These are phyloP conservation scores for Chaetophractus vellerosus DNA, from an alignment of 2,797 vertebrate genomes.

Conservation along the genomic window DNA sequence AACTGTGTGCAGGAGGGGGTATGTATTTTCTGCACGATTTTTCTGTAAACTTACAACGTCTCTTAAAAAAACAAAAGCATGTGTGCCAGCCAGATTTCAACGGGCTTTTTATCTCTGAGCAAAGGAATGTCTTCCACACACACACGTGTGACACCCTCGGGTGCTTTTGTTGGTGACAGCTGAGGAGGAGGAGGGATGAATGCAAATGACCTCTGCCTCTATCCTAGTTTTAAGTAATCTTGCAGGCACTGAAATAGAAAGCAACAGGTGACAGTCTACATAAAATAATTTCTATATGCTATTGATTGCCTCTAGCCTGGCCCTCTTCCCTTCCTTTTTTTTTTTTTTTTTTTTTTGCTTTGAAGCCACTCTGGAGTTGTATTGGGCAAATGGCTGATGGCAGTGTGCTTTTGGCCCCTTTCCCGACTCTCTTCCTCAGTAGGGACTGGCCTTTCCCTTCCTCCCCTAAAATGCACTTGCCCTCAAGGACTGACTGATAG, in stretches of 20 bases:
- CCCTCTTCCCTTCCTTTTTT: too few species aligned
- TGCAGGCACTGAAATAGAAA: background rate
- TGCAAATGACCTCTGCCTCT: background rate
- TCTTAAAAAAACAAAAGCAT: background rate
- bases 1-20: too few species aligned
- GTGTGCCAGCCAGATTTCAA: background rate
- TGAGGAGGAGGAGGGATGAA: background rate
- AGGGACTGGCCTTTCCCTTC: background rate
- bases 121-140: background rate
- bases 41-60: too few species aligned
- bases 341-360: background rate
- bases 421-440: background rate
- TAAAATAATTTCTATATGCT: constrained; percentile 9
- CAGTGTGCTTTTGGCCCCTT: background rate
- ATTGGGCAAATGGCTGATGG: background rate
- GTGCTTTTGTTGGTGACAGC: background rate
- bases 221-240: constrained; percentile 7
- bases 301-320: background rate
- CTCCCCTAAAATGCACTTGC: background rate
- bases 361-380: background rate
- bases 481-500: background rate
- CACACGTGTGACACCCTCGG: background rate
- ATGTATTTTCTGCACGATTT: too few species aligned
- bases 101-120: background rate
- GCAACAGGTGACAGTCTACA: background rate